Evolutionary conservation across 2,113 vertebrate genomes (phyloP), one percentile per base, ranked within the genome.

Genomic region (Apaloderma vittatum): DNA sequence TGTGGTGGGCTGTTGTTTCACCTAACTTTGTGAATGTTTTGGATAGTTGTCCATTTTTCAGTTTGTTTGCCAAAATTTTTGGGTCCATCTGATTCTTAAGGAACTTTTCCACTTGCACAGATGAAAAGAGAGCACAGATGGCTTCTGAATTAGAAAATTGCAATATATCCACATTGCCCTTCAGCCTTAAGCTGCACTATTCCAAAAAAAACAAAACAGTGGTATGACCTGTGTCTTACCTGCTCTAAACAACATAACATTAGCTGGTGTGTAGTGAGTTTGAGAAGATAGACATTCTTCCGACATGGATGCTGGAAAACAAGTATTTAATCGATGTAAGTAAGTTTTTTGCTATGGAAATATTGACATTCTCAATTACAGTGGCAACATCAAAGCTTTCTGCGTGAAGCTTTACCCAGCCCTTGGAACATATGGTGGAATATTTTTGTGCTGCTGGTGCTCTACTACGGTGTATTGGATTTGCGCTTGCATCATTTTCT

Each of bases 401-500:
- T 92, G 92, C 77, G 48, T 86, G 90, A 87, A 78, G 80, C 29
- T 82, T 82, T 74, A 94, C 80, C 90, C 72, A 90, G 21, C 16
- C 81, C 88, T 97, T 92, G 92, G 95, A 98, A 97, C 95, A 97
- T 98, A 97, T 93, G 96, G 97, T 93, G 55, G 66, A 67, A 90
- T 89, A 92, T 97, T 75, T 97, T 91, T 94, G 59, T 84, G 76
- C 83, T 91, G 75, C 90, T 93, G 70, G 72, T 88, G 48, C 82
- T 97, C 89, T 93, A 30, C 96, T 97, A 15, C 78, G 87, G 91
- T 97, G 86, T 86, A 96, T 90, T 96, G 92, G 97, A 97, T 97
- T 98, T 97, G 90, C n/a, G 48, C 93, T 97, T 95, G 94, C 95
- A 98, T 97, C 21, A 92, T 97, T 97, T 98, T 97, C 94, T 96